A percentile compares a stretch with the other conserved stretches of the same genome.
Conservation (phyloP, 2,888 invertebrate species). For the Tetranychus piercei region DNA sequence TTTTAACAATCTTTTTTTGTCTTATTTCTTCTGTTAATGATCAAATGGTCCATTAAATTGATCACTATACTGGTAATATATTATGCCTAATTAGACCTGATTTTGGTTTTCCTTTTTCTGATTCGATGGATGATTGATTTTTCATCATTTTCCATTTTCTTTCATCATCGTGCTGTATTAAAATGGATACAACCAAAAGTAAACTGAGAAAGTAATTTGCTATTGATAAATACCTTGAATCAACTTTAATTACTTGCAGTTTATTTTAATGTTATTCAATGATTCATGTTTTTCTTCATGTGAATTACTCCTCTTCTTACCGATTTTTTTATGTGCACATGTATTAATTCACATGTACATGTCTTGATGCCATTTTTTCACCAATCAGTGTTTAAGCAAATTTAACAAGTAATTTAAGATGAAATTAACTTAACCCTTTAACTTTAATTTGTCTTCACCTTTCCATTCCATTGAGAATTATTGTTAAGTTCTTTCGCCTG, state of each 20-base stretch:
- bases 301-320: no score
- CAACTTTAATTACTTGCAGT: neutral
- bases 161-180: neutral
- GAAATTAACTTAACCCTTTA: neutral
- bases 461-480: neutral
- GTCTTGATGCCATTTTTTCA: neutral
- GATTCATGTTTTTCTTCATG: neutral
- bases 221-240: neutral
- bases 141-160: neutral
- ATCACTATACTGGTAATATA: neutral
- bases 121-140: neutral
- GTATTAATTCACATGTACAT: neutral
- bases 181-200: no score
- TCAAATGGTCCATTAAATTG: no score
- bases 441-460: neutral
- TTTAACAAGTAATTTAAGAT: neutral
- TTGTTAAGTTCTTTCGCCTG: neutral
- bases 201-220: no score
- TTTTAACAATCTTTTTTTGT: no score
- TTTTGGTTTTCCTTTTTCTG: neutral
- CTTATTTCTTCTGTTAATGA: no score
- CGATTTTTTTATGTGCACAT: neutral
- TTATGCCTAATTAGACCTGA: neutral
- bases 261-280: neutral
- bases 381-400: neutral